phyloP scores from a whole-genome alignment of 2,113 vertebrate species.

The Urocitellus parryii region DNA sequence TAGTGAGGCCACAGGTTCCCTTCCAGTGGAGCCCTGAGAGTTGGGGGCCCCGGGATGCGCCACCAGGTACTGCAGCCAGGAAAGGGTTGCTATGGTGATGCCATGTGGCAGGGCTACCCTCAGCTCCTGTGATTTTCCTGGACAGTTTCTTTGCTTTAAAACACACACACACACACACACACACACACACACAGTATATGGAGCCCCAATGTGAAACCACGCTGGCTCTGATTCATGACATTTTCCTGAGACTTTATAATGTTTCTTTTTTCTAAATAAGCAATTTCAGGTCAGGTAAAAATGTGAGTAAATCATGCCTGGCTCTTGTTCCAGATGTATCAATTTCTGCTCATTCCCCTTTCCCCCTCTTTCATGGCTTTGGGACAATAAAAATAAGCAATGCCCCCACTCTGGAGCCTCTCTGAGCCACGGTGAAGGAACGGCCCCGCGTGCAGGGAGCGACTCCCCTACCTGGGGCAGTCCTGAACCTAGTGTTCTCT shows the following conservation, averaged over 20 bases:
- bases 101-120: not conserved
- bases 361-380: slow-evolving; percentile 82
- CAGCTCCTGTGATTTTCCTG: slow-evolving; percentile 64
- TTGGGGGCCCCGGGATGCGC: not conserved
- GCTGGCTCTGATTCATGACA: slow-evolving; percentile 77
- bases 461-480: slow-evolving; percentile 73
- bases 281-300: slow-evolving; percentile 88
- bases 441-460: slow-evolving; percentile 43
- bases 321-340: slow-evolving; percentile 86
- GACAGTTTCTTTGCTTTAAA: slow-evolving; percentile 58
- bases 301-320: slow-evolving; percentile 88
- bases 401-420: slow-evolving; percentile 82
- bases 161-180: not conserved
- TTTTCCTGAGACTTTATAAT: slow-evolving; percentile 80
- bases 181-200: slow-evolving; percentile 11
- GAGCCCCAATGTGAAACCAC: slow-evolving; percentile 67
- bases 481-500: slow-evolving; percentile 74
- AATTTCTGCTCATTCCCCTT: slow-evolving; percentile 84
- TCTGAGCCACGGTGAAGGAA: slow-evolving; percentile 77
- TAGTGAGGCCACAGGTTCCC: not conserved
- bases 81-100: not conserved
- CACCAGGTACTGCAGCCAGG: not conserved
- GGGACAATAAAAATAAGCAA: slow-evolving; percentile 88
- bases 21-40: not conserved
- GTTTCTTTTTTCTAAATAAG: slow-evolving; percentile 86